Evolutionary conservation across 2,113 vertebrate genomes (phyloP).

Genomic region (Mandrillus leucophaeus): DNA sequence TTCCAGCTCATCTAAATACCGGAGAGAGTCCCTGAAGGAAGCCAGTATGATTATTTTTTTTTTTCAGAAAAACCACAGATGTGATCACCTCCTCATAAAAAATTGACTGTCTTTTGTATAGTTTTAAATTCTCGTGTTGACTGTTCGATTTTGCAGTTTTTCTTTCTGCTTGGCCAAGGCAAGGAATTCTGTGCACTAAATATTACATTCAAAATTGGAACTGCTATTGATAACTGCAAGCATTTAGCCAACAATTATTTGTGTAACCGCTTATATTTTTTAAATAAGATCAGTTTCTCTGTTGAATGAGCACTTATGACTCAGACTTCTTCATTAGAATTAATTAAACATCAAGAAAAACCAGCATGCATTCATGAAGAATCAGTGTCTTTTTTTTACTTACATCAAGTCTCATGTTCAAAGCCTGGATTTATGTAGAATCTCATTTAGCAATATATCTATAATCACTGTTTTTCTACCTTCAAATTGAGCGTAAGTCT

Average conservation of each 20-base stretch:
- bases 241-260: slow-evolving; percentile 52
- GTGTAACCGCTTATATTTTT: slow-evolving; percentile 8
- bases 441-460: slow-evolving; percentile 56
- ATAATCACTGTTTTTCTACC: slow-evolving; percentile 56
- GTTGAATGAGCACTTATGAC: background rate
- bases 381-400: background rate
- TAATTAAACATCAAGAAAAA: slow-evolving; percentile 56
- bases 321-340: slow-evolving; percentile 18
- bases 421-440: slow-evolving; percentile 52
- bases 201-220: slow-evolving; percentile 16
- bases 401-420: slow-evolving; percentile 45
- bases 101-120: background rate
- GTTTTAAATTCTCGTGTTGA: slow-evolving; percentile 19
- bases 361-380: background rate
- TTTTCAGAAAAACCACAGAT: background rate
- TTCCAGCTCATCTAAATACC: background rate
- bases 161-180: background rate
- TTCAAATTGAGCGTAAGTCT: slow-evolving; percentile 46
- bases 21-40: background rate
- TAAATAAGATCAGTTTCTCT: background rate
- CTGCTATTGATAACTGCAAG: background rate
- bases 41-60: background rate
- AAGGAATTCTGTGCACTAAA: background rate
- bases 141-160: slow-evolving; percentile 20
- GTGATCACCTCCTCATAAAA: background rate